Evolutionary conservation across 2,888 invertebrate genomes (phyloP), one percentile per base, ranked within the genome.

Genomic region (Spatulosminthurus flaviceps): DNA sequence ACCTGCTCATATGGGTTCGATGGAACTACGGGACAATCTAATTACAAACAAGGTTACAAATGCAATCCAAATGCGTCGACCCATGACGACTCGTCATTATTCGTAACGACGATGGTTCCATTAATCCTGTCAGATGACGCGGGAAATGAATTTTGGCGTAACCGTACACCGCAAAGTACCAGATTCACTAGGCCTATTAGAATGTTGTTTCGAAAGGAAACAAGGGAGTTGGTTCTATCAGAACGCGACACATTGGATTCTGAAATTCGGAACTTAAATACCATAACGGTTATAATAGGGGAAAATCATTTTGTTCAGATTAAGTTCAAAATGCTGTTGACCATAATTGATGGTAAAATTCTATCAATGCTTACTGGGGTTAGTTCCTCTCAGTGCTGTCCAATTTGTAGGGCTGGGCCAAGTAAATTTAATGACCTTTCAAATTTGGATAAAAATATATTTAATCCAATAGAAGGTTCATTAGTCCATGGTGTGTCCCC

Each of bases 341-440:
- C 70, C 0, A n/a, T 51, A 9, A 77, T 77, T 16, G 77, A 77
- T 28, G 60, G 77, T 0, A 77, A 77, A 22, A 24, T 42, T 9
- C 28, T 69, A 4, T 13, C 5, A 28, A 60, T 22, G 0, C 21
- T 77, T 0, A 51, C 43, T 1, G 22, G 29, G 0, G 26, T 66
- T 0, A 28, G 43, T 0, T 77, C 77, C 28, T 29, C 24, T n/a
- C 70, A 70, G 28, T 43, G 51, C 19, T 77, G 77, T 22, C 77
- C 77, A 7, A 21, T 77, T 0, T 70, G 77, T 51, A 28, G 51
- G 1, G 21, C 69, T 0, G 43, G 19, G 0, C 77, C 77, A 19
- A 69, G 11, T 42, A 5, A 34, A 1, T 67, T 77, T 16, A 77
- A 77, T 43, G 26, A 69, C 0, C 1, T 42, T 26, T 7, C 21